Conservation (phyloP, 2,797 vertebrate species). For the Caiman crocodilus region DNA sequence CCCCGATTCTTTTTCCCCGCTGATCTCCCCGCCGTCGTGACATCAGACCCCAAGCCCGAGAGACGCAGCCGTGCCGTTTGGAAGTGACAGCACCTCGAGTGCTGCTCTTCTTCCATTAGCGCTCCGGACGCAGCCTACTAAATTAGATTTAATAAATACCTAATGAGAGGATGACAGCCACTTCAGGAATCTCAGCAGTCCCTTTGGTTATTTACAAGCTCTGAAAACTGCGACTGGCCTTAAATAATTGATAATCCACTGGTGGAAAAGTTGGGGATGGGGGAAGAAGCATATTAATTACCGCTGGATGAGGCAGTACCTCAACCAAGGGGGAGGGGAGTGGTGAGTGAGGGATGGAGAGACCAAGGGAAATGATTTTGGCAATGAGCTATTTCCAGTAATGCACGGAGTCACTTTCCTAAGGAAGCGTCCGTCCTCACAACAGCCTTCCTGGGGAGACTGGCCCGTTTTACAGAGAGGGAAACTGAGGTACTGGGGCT, state of each 20-base stretch:
- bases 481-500: background rate
- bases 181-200: slow-evolving; percentile 41
- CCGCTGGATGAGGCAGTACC: background rate
- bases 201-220: slow-evolving; percentile 33
- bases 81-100: accelerated
- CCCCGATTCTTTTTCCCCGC: background rate
- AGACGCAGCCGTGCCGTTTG: accelerated
- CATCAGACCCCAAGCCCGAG: background rate
- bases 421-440: background rate
- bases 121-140: background rate
- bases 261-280: slow-evolving; percentile 12
- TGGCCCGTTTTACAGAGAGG: background rate
- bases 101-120: background rate
- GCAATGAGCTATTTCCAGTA: background rate
- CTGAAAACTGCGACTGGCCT: background rate
- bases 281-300: slow-evolving; percentile 24
- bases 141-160: slow-evolving; percentile 73
- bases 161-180: slow-evolving; percentile 65
- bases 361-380: no score
- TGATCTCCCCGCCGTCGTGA: background rate
- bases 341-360: background rate
- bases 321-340: no score
- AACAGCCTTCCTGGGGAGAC: background rate
- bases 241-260: slow-evolving; percentile 58
- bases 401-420: background rate